phyloP scores from a whole-genome alignment of 2,888 invertebrate species.

The Epistrophe grossulariae region DNA sequence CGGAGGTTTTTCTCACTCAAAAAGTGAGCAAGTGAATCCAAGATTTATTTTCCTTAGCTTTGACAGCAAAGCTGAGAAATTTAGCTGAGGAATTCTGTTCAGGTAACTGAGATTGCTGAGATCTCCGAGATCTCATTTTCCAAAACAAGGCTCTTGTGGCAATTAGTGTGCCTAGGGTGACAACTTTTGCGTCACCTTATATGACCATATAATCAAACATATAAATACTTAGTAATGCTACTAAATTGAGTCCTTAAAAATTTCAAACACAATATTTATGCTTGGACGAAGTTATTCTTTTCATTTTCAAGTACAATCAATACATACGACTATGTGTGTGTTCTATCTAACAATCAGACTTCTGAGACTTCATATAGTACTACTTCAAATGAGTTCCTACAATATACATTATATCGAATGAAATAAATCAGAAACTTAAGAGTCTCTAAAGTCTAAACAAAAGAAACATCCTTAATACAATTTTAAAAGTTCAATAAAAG shows the following conservation, averaged over 20 bases:
- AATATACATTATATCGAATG: constrained; percentile 2
- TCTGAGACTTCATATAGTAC: constrained; percentile 19
- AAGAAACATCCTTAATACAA: constrained; percentile 70
- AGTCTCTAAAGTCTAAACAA: constrained; percentile 16
- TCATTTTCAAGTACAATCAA: background rate
- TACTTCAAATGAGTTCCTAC: constrained; percentile 27
- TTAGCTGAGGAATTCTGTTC: no score
- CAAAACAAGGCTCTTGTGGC: no score
- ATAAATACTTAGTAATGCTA: background rate
- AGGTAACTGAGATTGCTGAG: no score
- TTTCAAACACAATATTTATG: background rate
- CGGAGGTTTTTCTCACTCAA: no score
- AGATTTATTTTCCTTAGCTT: no score
- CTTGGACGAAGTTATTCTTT: background rate
- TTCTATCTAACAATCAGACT: constrained; percentile 36
- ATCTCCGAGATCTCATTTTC: no score
- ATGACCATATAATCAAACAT: no score
- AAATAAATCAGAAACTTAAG: background rate
- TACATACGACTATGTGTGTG: background rate
- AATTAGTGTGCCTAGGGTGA: no score
- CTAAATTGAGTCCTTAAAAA: background rate
- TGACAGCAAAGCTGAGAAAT: no score
- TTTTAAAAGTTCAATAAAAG: constrained; percentile 74
- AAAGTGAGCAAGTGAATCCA: no score
- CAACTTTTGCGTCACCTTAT: no score